These are phyloP conservation scores for Galaxea fascicularis DNA, from an alignment of 92 coral and sea anemone genomes.

Conservation along the genomic window DNA sequence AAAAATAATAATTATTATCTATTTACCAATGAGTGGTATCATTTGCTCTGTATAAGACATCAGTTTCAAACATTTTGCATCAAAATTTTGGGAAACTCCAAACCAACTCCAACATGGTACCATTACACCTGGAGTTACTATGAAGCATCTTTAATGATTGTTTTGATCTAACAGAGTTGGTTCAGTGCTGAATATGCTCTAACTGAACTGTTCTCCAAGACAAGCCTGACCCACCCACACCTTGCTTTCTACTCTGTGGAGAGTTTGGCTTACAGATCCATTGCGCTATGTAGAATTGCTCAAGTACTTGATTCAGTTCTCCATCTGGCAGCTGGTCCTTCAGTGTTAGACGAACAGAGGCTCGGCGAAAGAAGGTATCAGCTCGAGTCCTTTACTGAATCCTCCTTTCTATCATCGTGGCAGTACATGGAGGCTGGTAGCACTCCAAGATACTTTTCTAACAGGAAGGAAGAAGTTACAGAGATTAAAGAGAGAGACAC, in stretches of 20 bases:
- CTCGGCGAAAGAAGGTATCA: slow-evolving; percentile 53
- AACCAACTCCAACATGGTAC: too few species aligned
- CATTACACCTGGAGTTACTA: too few species aligned
- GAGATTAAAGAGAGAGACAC: slow-evolving; percentile 2
- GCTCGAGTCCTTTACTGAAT: slow-evolving; percentile 79
- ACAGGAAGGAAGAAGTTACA: background rate
- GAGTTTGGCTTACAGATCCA: slow-evolving; percentile 82
- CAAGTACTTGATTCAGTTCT: slow-evolving; percentile 87
- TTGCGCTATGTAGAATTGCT: slow-evolving; percentile 88
- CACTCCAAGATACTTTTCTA: background rate
- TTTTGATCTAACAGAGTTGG: slow-evolving; percentile 73
- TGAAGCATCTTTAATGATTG: background rate
- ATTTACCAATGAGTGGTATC: too few species aligned
- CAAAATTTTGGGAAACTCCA: too few species aligned
- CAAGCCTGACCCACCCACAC: slow-evolving; percentile 65
- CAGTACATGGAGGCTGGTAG: slow-evolving; percentile 43
- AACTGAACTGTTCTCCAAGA: slow-evolving; percentile 81
- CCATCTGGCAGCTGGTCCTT: slow-evolving; percentile 85
- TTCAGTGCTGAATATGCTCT: slow-evolving; percentile 78
- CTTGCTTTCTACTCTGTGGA: slow-evolving; percentile 78
- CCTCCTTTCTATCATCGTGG: slow-evolving; percentile 81
- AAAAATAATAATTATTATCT: too few species aligned
- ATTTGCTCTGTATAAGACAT: too few species aligned
- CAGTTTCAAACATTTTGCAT: too few species aligned
- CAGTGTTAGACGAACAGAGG: slow-evolving; percentile 72